Evolutionary conservation across 2,797 vertebrate genomes (phyloP).

Genomic region (Eupleurogrammus muticus): DNA sequence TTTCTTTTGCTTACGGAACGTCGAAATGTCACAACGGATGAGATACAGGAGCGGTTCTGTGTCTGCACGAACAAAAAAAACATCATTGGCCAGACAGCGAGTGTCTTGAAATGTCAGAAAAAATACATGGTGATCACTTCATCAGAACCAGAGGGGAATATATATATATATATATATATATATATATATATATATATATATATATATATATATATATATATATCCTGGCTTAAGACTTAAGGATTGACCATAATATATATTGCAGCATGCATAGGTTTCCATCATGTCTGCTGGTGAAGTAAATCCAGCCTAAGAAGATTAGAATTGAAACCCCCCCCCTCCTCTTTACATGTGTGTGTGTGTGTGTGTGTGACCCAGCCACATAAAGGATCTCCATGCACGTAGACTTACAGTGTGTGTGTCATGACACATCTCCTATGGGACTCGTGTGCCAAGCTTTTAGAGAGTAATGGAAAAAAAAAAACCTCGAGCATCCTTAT

Average conservation of each 20-base stretch:
- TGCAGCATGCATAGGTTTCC: conserved; percentile 56
- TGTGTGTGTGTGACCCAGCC: conserved; percentile 50
- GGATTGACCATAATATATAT: conserved; percentile 57
- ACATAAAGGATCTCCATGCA: conserved; percentile 39
- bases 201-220: too few species aligned
- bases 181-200: too few species aligned
- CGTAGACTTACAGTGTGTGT: conserved; percentile 14
- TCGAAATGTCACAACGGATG: conserved; percentile 33
- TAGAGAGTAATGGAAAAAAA: conserved; percentile 10
- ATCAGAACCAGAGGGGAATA: conserved; percentile 32
- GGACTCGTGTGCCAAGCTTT: conserved; percentile 25
- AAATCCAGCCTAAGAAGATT: conserved; percentile 83
- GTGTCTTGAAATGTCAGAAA: conserved; percentile 34
- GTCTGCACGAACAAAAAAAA: neutral
- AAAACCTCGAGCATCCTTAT: conserved; percentile 9
- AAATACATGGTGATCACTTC: conserved; percentile 59
- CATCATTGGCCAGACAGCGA: conserved; percentile 21
- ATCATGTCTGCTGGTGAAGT: conserved; percentile 60
- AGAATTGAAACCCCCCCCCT: conserved; percentile 55
- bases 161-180: too few species aligned
- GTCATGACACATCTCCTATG: conserved; percentile 32
- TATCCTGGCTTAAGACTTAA: conserved; percentile 58
- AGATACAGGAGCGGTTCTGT: conserved; percentile 2
- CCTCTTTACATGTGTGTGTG: conserved; percentile 44
- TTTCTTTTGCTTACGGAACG: conserved; percentile 23